Evolutionary conservation across 2,113 vertebrate species (phyloP).

Genomic region (Gnathonemus longibarbis): DNA sequence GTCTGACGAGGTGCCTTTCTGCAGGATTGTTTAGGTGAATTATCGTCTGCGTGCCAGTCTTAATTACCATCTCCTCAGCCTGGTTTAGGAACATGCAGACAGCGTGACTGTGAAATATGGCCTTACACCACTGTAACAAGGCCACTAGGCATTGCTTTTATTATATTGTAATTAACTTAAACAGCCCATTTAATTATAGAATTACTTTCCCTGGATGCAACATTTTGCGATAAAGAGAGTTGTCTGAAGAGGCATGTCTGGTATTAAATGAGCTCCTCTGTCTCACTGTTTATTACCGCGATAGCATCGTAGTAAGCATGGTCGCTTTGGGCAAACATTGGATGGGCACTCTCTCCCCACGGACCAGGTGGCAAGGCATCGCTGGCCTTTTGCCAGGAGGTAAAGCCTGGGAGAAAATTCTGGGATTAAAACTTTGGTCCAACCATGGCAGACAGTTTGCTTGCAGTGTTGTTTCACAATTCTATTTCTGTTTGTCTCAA

Average conservation of each 20-base stretch:
- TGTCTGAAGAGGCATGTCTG: not conserved
- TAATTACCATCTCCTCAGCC: not conserved
- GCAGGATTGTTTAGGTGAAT: not conserved
- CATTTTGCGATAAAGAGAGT: not conserved
- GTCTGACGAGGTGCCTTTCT: not conserved
- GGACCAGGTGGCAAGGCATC: not conserved
- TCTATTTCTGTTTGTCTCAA: not conserved
- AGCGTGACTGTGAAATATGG: not conserved
- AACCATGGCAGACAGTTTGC: not conserved
- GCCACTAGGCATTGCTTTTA: not conserved
- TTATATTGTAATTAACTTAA: not conserved
- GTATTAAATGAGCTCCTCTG: not conserved
- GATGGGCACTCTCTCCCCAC: not conserved
- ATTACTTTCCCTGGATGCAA: not conserved
- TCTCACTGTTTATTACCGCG: not conserved
- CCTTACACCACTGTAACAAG: not conserved
- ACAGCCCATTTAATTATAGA: conserved; percentile 1
- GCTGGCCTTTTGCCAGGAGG: not conserved
- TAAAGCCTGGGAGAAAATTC: not conserved
- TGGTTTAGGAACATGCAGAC: not conserved
- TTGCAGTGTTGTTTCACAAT: not conserved
- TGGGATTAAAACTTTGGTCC: not conserved
- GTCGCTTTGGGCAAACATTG: not conserved
- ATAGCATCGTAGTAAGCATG: not conserved
- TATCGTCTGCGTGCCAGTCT: not conserved